Base-by-base conservation (phyloP, 2,113 vertebrate species). In the Benitochromis conjunctus region DNA sequence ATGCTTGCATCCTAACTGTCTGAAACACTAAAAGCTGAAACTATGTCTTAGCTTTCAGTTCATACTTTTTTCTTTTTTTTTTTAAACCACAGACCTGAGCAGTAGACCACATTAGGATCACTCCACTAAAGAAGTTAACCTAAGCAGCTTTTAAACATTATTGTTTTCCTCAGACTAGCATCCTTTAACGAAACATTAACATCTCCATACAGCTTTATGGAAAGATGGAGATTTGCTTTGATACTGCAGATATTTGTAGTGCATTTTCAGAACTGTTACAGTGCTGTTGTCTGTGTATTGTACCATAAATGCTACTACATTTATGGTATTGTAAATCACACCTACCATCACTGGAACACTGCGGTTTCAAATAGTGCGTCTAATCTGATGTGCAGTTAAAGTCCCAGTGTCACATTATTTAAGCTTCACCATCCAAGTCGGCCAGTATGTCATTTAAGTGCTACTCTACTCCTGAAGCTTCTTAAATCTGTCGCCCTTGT, bases 221-320 rank as follows among this genome's bases (percentile, higher is more conserved):
- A 46, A n/a, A 53, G 26, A 13, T 34, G 10, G 2, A 76, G 18
- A 31, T 76, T 9, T 76, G 71, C 46, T 76, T 5, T n/a, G 46
- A 31, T 76, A 51, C 43, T 76, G 46, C 31, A 2, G 71, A 34
- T 13, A 46, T 53, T 76, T 34, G 46, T 31, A 3, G 16, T 18
- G 46, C 24, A 74, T 43, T 76, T 74, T 71, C 9, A 71, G 66
- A 29, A 71, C 41, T 76, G 16, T 48, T 74, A 48, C 69, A 48
- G 2, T 43, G 41, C 24, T 74, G 2, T 29, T 74, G 43, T 74
- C 69, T 29, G 14, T 74, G 19, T 26, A 19, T 29, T 12, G 43
- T 48, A 13, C 4, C 34, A 66, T 5, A 66, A 66, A 66, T 53
- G 71, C 71, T 53, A n/a, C 71, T 31, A 13, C 18, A 76, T 51